A percentile compares a stretch with the other conserved stretches of the same genome.
Evolutionary conservation across 2,888 invertebrate genomes (phyloP).

Genomic region (Thymelicus sylvestris): DNA sequence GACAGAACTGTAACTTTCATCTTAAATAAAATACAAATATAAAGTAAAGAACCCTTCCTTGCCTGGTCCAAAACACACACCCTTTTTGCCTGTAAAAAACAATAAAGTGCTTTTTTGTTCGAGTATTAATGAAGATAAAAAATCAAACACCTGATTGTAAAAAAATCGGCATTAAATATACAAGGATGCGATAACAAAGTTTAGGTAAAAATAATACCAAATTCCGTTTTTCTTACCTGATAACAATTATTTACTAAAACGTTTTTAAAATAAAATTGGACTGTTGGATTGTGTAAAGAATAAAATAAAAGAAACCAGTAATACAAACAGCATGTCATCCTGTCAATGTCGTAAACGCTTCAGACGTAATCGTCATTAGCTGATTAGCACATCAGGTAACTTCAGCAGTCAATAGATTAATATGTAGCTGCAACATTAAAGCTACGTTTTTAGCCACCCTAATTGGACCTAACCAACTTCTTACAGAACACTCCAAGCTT

Average conservation of each 20-base stretch:
- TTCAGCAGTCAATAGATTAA: constrained; percentile 26
- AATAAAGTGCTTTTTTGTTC: neutral
- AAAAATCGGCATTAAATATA: neutral
- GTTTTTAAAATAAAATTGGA: too few relatives aligned
- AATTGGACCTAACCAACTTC: neutral
- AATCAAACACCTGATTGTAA: neutral
- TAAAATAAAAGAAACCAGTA: too few relatives aligned
- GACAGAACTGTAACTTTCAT: too few relatives aligned
- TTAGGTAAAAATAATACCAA: neutral
- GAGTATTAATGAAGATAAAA: neutral
- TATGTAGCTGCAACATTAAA: constrained; percentile 5
- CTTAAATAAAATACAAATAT: neutral
- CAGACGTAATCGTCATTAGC: constrained; percentile 3
- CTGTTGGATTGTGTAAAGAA: too few relatives aligned
- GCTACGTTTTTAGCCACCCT: neutral
- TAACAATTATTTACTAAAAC: too few relatives aligned
- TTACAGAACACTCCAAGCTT: neutral
- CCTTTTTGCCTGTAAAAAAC: neutral
- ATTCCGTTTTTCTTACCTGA: neutral
- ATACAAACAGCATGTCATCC: neutral
- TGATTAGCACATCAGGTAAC: constrained; percentile 14
- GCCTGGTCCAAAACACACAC: too few relatives aligned
- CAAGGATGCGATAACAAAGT: constrained; percentile 6
- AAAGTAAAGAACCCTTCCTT: neutral
- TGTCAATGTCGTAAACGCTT: constrained; percentile 1